phyloP scores from a whole-genome alignment of 2,113 vertebrate species.

The Oreotrochilus melanogaster region DNA sequence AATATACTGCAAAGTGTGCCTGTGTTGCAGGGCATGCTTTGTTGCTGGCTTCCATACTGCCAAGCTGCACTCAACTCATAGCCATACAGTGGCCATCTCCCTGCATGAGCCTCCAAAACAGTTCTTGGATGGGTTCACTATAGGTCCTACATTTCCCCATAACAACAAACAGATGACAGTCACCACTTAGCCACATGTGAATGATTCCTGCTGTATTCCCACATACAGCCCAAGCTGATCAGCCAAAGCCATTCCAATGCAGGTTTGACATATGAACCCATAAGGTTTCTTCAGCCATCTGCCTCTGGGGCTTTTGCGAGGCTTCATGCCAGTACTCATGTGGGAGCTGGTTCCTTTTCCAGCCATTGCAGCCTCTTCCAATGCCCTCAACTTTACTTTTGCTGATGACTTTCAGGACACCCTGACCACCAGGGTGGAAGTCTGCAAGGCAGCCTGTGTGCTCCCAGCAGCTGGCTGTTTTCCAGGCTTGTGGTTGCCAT shows the following conservation, averaged over 20 bases:
- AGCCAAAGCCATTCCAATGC: not conserved
- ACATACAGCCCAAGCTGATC: not conserved
- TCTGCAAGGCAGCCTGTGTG: not conserved
- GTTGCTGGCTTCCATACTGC: not conserved
- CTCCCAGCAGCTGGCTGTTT: not conserved
- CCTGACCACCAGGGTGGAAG: not conserved
- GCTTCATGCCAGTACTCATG: not conserved
- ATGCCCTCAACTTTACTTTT: not conserved
- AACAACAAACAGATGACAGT: not conserved
- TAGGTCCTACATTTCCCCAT: not conserved
- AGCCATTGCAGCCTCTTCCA: not conserved
- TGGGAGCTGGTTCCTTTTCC: not conserved
- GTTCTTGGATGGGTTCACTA: not conserved
- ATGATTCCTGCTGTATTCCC: not conserved
- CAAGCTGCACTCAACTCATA: not conserved
- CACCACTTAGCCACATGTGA: not conserved
- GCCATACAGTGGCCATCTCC: not conserved
- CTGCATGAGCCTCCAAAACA: not conserved
- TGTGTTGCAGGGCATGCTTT: not conserved
- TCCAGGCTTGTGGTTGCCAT: not conserved
- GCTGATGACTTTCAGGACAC: not conserved
- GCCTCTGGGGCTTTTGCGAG: not conserved
- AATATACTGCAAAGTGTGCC: accelerated
- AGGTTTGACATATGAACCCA: not conserved
- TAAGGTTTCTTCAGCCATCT: not conserved